Evolutionary conservation across 1,140 invertebrate genomes (phyloP).

Genomic region (Aphelinus certus): DNA sequence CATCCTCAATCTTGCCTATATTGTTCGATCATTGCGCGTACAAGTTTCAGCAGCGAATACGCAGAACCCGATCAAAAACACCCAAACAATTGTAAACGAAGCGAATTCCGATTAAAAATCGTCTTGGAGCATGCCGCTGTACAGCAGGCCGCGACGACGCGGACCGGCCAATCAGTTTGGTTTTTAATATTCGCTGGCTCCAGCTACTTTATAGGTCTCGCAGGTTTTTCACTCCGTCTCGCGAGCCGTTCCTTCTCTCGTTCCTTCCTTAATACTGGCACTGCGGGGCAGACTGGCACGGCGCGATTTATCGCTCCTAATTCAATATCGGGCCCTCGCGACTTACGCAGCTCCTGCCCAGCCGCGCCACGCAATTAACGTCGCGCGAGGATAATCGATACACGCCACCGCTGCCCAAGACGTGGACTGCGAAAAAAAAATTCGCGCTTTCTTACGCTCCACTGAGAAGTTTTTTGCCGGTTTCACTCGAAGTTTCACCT

Average conservation of each 20-base stretch:
- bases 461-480: too few species aligned
- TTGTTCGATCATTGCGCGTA: too few species aligned
- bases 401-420: constrained; percentile 19
- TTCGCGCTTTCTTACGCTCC: too few species aligned
- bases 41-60: too few species aligned
- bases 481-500: too few species aligned
- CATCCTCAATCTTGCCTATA: too few species aligned
- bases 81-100: not conserved
- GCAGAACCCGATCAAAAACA: too few species aligned
- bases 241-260: constrained; percentile 36
- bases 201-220: constrained; percentile 52
- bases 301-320: constrained; percentile 62
- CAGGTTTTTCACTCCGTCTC: constrained; percentile 40
- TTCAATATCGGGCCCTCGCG: constrained; percentile 53
- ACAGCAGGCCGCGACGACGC: not conserved
- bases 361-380: constrained; percentile 22
- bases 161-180: constrained; percentile 56
- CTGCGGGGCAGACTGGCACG: constrained; percentile 42
- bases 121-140: not conserved
- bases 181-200: constrained; percentile 61
- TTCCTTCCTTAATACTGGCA: constrained; percentile 49
- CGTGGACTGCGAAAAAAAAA: not conserved
- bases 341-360: not conserved
- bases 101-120: not conserved
- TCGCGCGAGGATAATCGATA: constrained; percentile 34